Conservation (phyloP, 2,797 vertebrate genomes). For the Molothrus aeneus region DNA sequence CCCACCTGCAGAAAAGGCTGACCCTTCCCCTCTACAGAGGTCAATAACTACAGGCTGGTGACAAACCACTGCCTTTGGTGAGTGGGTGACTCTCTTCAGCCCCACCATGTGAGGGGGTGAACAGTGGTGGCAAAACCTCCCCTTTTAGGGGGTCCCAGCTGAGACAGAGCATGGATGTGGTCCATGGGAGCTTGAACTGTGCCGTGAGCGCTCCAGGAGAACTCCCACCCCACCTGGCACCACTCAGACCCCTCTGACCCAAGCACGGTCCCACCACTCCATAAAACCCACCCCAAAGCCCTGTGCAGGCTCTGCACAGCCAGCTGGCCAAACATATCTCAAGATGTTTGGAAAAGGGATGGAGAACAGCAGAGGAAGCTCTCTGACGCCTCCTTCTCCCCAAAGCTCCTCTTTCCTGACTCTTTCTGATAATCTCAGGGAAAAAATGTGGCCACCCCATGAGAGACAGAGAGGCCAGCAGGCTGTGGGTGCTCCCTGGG, state of each 20-base stretch:
- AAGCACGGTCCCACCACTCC: not conserved
- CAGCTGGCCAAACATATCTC: not conserved
- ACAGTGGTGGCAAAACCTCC: not conserved
- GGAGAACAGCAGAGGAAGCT: rapidly evolving
- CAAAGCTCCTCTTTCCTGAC: not conserved
- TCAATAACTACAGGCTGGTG: not conserved
- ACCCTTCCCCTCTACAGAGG: not conserved
- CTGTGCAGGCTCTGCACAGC: rapidly evolving
- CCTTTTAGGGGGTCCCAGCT: not conserved
- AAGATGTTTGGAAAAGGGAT: rapidly evolving
- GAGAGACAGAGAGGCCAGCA: not conserved
- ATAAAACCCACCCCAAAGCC: not conserved
- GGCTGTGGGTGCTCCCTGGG: not conserved
- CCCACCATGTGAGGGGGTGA: rapidly evolving
- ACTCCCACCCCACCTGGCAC: rapidly evolving
- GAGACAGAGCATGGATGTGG: not conserved
- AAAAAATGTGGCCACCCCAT: rapidly evolving
- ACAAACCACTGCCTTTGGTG: not conserved
- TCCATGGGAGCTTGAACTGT: no score
- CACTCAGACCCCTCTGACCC: no score
- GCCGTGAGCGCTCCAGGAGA: not conserved
- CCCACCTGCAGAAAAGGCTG: not conserved
- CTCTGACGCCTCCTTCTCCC: not conserved
- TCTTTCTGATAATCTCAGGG: not conserved
- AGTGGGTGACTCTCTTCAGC: not conserved